Evolutionary conservation across 1,140 invertebrate genomes (phyloP).

Genomic region (Bombus superbus): DNA sequence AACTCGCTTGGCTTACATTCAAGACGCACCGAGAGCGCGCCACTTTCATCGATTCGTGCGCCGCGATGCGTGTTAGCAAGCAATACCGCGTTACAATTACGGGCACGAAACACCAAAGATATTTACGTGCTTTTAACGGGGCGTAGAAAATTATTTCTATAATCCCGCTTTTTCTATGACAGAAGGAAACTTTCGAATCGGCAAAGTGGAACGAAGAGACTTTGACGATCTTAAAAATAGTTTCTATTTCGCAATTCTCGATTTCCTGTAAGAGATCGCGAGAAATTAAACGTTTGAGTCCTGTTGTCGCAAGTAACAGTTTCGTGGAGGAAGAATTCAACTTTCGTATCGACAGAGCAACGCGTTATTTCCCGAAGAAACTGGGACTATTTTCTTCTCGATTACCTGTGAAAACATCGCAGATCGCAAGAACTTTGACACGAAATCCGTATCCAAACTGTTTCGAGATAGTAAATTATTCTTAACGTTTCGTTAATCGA

Average conservation of each 20-base stretch:
- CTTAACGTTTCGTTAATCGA: neutral
- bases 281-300: too few relatives aligned
- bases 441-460: neutral
- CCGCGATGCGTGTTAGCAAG: neutral
- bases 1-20: conserved; percentile 38
- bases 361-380: neutral
- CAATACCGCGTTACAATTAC: neutral
- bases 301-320: too few relatives aligned
- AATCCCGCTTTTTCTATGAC: neutral
- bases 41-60: conserved; percentile 23
- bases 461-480: neutral
- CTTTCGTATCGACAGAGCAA: neutral
- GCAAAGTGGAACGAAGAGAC: too few relatives aligned
- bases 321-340: neutral
- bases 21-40: neutral
- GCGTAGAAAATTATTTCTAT: neutral
- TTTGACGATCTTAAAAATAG: too few relatives aligned
- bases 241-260: too few relatives aligned
- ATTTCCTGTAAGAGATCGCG: too few relatives aligned
- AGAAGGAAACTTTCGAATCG: neutral
- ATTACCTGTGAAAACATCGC: neutral
- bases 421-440: neutral
- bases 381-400: neutral
- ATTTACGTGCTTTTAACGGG: neutral
- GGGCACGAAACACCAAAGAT: neutral